These are phyloP conservation scores for Acyrthosiphon pisum DNA, from an alignment of 1,140 invertebrate genomes.

Conservation along the genomic window DNA sequence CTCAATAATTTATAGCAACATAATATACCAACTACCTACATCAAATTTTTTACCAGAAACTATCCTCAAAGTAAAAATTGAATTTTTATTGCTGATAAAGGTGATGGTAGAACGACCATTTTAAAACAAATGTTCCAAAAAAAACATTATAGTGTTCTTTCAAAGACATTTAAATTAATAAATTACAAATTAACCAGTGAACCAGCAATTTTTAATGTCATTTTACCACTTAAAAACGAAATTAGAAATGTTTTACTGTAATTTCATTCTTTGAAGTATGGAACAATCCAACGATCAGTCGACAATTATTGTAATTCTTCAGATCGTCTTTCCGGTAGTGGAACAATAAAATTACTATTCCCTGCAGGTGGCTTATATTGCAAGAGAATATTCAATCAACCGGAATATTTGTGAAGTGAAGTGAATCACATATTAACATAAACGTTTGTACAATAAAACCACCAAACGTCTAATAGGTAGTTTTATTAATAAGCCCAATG, in stretches of 20 bases:
- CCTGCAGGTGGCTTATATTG: neutral
- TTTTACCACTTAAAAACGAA: neutral
- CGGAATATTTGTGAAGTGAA: neutral
- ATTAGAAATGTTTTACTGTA: neutral
- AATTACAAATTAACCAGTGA: neutral
- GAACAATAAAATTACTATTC: conserved; percentile 3
- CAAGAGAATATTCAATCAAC: neutral
- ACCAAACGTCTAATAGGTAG: neutral
- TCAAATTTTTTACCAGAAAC: neutral
- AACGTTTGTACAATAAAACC: neutral
- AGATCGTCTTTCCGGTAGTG: neutral
- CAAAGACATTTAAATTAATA: neutral
- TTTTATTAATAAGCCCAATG: neutral
- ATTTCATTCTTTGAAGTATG: neutral
- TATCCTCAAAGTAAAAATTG: neutral
- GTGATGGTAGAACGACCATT: neutral
- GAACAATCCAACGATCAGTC: neutral
- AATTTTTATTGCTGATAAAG: neutral
- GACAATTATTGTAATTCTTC: neutral
- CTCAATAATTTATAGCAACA: neutral
- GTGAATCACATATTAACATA: neutral
- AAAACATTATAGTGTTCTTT: neutral
- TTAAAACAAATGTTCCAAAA: neutral
- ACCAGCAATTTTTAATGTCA: neutral
- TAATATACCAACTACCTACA: neutral